phyloP scores from a whole-genome alignment of 2,797 vertebrate genomes.

The Sebastes baramenuke region DNA sequence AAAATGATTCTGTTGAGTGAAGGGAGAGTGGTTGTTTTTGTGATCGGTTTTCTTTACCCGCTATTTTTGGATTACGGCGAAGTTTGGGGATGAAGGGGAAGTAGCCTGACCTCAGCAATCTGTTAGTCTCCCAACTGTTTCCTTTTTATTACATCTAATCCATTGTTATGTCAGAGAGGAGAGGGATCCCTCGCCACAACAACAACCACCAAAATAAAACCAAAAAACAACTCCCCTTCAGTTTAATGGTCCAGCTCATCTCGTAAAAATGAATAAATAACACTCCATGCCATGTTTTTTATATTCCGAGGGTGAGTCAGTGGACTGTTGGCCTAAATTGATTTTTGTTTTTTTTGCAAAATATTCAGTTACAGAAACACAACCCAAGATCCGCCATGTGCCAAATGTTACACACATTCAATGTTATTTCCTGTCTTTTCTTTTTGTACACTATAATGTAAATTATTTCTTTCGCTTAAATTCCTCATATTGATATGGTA shows the following conservation, averaged over 20 bases:
- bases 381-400: not conserved
- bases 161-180: conserved; percentile 56
- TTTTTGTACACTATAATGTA: not conserved
- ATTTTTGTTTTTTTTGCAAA: not conserved
- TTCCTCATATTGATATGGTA: not conserved
- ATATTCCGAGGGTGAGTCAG: not conserved
- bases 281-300: not conserved
- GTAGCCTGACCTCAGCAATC: conserved; percentile 49
- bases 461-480: not conserved
- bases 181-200: conserved; percentile 13
- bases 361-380: not conserved
- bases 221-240: not conserved
- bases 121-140: conserved; percentile 50
- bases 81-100: conserved; percentile 33
- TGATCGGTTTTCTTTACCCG: conserved; percentile 27
- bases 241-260: conserved; percentile 12
- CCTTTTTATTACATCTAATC: conserved; percentile 61
- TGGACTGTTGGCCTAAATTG: not conserved
- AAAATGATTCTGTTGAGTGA: conserved; percentile 37
- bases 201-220: conserved; percentile 34
- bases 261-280: conserved; percentile 18
- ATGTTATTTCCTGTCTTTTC: not conserved
- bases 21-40: conserved; percentile 34
- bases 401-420: not conserved
- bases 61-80: conserved; percentile 43